These are phyloP conservation scores for Misgurnus mizolepis DNA, from an alignment of 2,113 vertebrate species.

Conservation along the genomic window DNA sequence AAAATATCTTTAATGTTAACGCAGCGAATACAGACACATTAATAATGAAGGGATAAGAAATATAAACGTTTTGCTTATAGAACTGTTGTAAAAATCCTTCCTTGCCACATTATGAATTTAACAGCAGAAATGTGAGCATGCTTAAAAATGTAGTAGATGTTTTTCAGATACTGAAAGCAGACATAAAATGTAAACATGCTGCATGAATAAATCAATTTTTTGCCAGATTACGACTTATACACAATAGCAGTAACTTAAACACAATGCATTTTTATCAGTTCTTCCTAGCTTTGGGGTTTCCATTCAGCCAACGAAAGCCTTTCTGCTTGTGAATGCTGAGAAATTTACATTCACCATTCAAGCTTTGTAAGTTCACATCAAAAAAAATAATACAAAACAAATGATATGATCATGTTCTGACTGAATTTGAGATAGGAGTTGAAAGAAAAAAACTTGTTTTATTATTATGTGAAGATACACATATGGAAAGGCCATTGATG, in stretches of 20 bases:
- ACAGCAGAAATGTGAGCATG: too few species aligned
- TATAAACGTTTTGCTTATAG: not conserved
- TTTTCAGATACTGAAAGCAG: too few species aligned
- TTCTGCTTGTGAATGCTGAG: slow-evolving; percentile 64
- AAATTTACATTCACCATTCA: slow-evolving; percentile 63
- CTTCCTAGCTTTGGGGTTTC: slow-evolving; percentile 85
- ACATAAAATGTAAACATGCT: not conserved
- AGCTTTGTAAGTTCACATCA: slow-evolving; percentile 64
- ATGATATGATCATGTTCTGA: not conserved
- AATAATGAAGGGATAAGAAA: not conserved
- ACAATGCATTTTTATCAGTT: slow-evolving; percentile 63
- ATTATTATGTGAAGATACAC: slow-evolving; percentile 72
- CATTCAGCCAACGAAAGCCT: slow-evolving; percentile 65
- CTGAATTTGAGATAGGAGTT: not conserved
- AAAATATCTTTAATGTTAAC: too few species aligned
- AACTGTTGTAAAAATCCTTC: too few species aligned
- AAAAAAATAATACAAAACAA: not conserved
- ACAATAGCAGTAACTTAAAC: not conserved
- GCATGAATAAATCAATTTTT: not conserved
- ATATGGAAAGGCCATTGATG: slow-evolving; percentile 76
- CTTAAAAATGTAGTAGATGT: too few species aligned
- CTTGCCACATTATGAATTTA: too few species aligned
- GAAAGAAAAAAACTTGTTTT: not conserved
- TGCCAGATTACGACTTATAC: not conserved
- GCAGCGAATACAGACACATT: not conserved